Conservation (phyloP, 2,113 vertebrate species). For the Tachysurus vachellii region DNA sequence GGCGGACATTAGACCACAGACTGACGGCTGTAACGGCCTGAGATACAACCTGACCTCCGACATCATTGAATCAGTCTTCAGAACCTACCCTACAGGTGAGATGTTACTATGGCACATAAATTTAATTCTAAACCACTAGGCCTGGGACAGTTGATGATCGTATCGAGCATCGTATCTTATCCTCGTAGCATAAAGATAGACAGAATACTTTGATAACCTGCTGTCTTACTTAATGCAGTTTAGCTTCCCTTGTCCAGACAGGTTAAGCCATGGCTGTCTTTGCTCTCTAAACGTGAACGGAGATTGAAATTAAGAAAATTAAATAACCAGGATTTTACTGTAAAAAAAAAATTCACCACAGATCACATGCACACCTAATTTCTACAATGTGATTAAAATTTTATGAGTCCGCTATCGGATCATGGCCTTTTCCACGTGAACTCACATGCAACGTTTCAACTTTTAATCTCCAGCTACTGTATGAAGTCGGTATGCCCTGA, state of each 20-base stretch:
- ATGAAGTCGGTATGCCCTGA: background rate
- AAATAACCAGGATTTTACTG: background rate
- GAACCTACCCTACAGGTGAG: constrained; percentile 95
- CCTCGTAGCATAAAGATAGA: too few species aligned
- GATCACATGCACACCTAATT: background rate
- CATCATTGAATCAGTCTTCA: constrained; percentile 98
- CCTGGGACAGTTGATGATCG: background rate
- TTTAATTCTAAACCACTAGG: background rate
- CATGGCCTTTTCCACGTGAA: background rate
- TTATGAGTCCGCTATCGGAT: too few species aligned
- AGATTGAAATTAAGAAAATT: background rate
- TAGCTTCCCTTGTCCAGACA: background rate
- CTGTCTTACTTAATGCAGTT: background rate
- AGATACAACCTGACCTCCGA: constrained; percentile 96
- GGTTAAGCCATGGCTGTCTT: background rate
- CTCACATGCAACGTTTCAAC: background rate
- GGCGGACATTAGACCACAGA: constrained; percentile 97
- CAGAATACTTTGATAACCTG: background rate
- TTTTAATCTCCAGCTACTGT: background rate
- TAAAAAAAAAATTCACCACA: background rate
- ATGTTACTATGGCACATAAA: background rate
- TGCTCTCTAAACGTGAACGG: background rate
- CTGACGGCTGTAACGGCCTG: constrained; percentile 96
- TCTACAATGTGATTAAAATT: too few species aligned
- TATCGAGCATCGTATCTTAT: background rate